Conservation (phyloP, 2,797 vertebrate species). For the Platalea minor region DNA sequence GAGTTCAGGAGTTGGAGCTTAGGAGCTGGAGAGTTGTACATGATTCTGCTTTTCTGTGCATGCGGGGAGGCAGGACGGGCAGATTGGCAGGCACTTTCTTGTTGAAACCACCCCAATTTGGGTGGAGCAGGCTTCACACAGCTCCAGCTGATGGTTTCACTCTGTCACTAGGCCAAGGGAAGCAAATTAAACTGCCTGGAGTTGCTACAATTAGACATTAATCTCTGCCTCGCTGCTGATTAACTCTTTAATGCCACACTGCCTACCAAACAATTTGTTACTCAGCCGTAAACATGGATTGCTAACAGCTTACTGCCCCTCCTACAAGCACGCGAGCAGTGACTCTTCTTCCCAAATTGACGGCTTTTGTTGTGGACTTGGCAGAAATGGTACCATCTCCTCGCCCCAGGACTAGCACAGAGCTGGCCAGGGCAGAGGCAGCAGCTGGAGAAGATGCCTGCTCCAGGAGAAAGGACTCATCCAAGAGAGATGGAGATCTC, state of each 20-base stretch:
- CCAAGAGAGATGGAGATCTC: neutral
- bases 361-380: neutral
- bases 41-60: neutral
- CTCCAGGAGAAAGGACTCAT: neutral
- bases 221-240: conserved; percentile 8
- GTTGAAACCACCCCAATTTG: neutral
- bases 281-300: neutral
- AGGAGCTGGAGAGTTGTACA: neutral
- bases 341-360: neutral
- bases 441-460: neutral
- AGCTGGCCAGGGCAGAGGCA: neutral
- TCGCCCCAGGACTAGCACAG: neutral
- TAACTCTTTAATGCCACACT: conserved; percentile 21
- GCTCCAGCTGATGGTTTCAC: neutral
- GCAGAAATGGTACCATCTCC: neutral
- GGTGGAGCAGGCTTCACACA: conserved; percentile 4
- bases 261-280: neutral
- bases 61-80: fast-evolving
- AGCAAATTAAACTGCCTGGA: conserved; percentile 8
- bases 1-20: neutral
- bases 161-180: neutral
- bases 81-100: neutral
- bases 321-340: fast-evolving
- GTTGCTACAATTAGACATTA: conserved; percentile 15
- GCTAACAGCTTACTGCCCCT: neutral